Percentiles rank a stretch among this genome's conserved stretches.
Conservation (phyloP, 2,888 invertebrate genomes). For the Agonum fuliginosum region DNA sequence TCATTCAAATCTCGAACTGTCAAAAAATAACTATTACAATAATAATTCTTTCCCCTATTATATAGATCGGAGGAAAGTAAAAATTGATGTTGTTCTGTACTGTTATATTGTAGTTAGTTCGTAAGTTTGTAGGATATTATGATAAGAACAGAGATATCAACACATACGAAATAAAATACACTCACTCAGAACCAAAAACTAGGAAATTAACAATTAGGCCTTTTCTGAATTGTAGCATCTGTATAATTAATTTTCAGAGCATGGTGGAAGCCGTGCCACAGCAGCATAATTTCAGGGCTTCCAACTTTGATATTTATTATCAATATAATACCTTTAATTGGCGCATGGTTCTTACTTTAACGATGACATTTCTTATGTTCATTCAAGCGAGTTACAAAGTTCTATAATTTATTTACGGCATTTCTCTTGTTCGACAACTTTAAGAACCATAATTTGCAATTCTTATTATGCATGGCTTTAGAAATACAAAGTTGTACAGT, state of each 20-base stretch:
- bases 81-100: too few species aligned
- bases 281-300: neutral
- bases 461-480: neutral
- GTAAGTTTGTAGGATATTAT: too few species aligned
- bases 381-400: neutral
- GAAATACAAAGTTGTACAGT: neutral
- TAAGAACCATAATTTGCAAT: neutral
- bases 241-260: neutral
- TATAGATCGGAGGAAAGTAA: too few species aligned
- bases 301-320: constrained; percentile 6
- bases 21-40: too few species aligned
- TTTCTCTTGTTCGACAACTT: neutral
- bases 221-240: too few species aligned
- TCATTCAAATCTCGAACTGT: too few species aligned
- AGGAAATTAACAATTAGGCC: too few species aligned
- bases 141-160: too few species aligned
- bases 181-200: too few species aligned
- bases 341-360: neutral
- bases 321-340: constrained; percentile 11
- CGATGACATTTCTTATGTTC: neutral
- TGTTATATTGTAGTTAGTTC: too few species aligned
- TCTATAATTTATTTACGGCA: neutral
- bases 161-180: too few species aligned
- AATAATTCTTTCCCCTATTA: too few species aligned
- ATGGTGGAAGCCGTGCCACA: neutral